Evolutionary conservation across 2,113 vertebrate genomes (phyloP).

Genomic region (Pygathrix nemaeus): DNA sequence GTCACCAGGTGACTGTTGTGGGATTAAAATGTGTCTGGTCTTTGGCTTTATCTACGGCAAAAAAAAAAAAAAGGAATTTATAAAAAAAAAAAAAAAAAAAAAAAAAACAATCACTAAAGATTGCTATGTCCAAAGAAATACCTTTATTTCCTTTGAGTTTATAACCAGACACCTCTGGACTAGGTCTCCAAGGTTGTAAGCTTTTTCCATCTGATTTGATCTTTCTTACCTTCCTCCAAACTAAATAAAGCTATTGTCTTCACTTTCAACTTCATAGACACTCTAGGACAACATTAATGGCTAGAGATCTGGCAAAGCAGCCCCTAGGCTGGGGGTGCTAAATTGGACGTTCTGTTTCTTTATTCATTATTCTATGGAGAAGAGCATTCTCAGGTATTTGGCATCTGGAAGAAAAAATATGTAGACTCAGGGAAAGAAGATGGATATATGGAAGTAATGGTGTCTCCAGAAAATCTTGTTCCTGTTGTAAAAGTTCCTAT

Average conservation of each 20-base stretch:
- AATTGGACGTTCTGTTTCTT: not conserved
- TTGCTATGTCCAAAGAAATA: constrained; percentile 19
- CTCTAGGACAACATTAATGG: not conserved
- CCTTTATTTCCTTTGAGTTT: constrained; percentile 1
- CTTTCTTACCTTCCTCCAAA: constrained; percentile 8
- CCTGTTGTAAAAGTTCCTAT: constrained; percentile 1
- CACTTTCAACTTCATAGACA: not conserved
- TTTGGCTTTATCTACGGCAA: not conserved
- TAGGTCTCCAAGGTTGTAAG: not conserved
- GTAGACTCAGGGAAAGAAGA: constrained; percentile 1
- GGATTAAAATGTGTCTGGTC: not conserved
- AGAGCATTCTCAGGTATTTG: constrained; percentile 10
- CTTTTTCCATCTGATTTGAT: not conserved
- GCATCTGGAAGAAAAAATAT: not conserved
- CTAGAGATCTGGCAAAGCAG: constrained; percentile 13
- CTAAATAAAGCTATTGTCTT: not conserved
- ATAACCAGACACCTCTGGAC: not conserved
- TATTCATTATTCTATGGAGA: not conserved
- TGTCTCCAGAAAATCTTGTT: not conserved
- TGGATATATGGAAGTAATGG: not conserved
- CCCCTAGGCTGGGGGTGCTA: not conserved
- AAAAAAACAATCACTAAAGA: constrained; percentile 31
- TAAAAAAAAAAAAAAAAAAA: not conserved
- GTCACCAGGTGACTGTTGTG: not conserved
- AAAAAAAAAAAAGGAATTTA: constrained; percentile 31